Evolutionary conservation across 2,888 invertebrate genomes (phyloP).

Genomic region (Flexamia atlantica): DNA sequence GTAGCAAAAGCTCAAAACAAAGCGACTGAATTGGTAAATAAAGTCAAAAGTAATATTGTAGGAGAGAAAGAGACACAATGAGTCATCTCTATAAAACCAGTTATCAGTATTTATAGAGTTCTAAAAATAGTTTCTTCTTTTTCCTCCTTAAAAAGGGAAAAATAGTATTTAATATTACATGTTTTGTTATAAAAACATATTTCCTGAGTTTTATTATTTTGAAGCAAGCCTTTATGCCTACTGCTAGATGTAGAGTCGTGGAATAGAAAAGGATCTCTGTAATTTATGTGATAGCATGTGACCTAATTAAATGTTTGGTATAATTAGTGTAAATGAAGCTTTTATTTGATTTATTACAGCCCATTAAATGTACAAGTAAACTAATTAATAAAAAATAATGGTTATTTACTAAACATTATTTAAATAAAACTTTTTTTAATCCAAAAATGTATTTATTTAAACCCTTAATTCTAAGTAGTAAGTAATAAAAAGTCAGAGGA

Average conservation of each 20-base stretch:
- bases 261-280: background rate
- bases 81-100: background rate
- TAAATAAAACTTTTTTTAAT: too few relatives aligned
- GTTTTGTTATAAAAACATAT: background rate
- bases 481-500: too few relatives aligned
- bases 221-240: background rate
- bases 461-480: too few relatives aligned
- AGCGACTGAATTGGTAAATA: constrained; percentile 74
- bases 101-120: constrained; percentile 9
- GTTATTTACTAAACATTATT: too few relatives aligned
- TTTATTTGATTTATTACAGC: too few relatives aligned
- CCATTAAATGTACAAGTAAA: too few relatives aligned
- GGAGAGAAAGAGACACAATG: background rate
- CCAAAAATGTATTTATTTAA: too few relatives aligned
- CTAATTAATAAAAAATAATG: too few relatives aligned
- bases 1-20: constrained; percentile 78
- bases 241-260: background rate
- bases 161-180: background rate
- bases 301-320: too few relatives aligned
- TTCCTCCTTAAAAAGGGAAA: background rate
- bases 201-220: background rate
- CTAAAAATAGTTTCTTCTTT: background rate
- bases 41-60: constrained; percentile 63
- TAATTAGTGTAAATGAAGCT: too few relatives aligned
- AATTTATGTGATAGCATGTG: background rate